Base-by-base conservation (phyloP, 2,113 vertebrate genomes). In the Centropus bengalensis region DNA sequence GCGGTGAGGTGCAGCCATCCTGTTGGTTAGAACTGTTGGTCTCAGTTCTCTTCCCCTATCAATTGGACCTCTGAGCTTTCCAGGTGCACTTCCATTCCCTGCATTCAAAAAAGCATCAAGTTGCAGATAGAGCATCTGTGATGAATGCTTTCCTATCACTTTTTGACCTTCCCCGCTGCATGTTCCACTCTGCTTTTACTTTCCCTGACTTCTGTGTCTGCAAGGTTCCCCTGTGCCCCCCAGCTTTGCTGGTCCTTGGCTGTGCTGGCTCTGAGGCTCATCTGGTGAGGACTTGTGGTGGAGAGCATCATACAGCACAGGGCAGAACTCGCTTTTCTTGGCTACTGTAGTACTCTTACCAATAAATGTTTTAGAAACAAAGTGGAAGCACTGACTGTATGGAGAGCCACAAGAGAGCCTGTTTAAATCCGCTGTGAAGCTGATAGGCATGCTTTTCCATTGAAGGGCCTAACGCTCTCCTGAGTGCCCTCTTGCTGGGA, bases 1-100 rank as follows among this genome's bases (percentile, higher is more conserved):
- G 47, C 47, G 49, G 22, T 4, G n/a, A 32, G 8, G 6, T 1
- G 0, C 54, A 38, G 10, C 40, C 4, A 1, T 59, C 28, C 9
- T 33, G 13, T 64, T 60, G 18, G 38, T 17, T 28, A 40, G n/a
- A 82, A 38, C 64, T 47, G 28, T 36, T 36, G 51, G 56, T 47
- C 27, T 69, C 23, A 2, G 51, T 21, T 38, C 32, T 58, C 23
- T 58, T 58, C 44, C 18, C 21, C 47, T 36, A 24, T 33, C 21
- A 19, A 1, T 78, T 59, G 28, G 30, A 71, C 14, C 9, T 71
- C 58, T 32, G 52, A 58, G 56, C 22, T 40, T 82, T 82, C 33
- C 51, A 59, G 36, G 79, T 73, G 21, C 52, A 22, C 28, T 73
- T 67, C 23, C 5, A 1, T 52, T 84, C 66, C 26, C 42, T 71